Evolutionary conservation across 2,888 invertebrate genomes (phyloP), one percentile per base, ranked within the genome.

Genomic region (Acanthococcus lagerstroemiae): DNA sequence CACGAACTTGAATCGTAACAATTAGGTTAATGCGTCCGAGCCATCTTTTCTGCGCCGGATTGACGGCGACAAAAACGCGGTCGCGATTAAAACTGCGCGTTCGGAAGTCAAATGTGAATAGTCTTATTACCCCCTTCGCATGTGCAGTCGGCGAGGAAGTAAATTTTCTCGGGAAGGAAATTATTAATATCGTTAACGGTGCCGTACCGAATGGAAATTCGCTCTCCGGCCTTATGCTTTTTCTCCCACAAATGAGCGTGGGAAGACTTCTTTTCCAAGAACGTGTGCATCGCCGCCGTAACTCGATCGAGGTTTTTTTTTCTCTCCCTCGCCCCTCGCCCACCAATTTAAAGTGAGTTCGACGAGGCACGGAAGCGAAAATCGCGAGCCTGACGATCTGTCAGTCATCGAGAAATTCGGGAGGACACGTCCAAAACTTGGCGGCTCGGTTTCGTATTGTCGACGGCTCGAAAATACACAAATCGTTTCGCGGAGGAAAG

Each of bases 101-200:
- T 37, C 12, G 37, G 37, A 37, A 37, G n/a, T n/a, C 12, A 37
- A 37, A 37, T 37, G 37, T n/a, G 37, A 37, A 37, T n/a, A n/a
- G 37, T 37, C 37, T 37, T 37, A 37, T 37, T 37, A 37, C 37
- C 37, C 37, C n/a, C 12, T 37, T 15, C n/a, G n/a, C n/a, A n/a
- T 37, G n/a, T 37, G 37, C n/a, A 37, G 12, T n/a, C 37, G 37
- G 45, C 48, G 58, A 58, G 58, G 58, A 58, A 58, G 46, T 58
- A 58, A 58, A 58, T 24, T 58, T 58, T 58, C 25, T 46, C 58
- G 37, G 44, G 45, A 58, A 58, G 58, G 58, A 58, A 58, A 58
- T 58, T 58, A 58, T 58, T 58, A 58, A 58, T 58, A 58, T 58
- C 45, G 26, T 46, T 48, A 58, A 58, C 58, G 45, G 19, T 19